These are phyloP conservation scores for Fabriciana adippe DNA, from an alignment of 2,888 invertebrate species.

Conservation along the genomic window DNA sequence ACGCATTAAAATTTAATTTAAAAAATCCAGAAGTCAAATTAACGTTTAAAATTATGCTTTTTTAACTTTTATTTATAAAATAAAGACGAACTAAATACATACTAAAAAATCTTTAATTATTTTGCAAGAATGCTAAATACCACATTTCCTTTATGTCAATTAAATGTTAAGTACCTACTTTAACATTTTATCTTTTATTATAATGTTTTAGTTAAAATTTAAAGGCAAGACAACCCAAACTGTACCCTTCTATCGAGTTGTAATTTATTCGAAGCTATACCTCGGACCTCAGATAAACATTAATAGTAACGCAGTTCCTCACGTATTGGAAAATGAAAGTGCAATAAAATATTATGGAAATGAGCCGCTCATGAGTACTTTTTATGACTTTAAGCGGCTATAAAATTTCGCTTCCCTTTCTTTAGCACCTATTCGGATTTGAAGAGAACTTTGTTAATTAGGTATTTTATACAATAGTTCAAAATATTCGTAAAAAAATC, in stretches of 20 bases:
- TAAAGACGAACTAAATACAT: too few species aligned
- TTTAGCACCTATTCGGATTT: neutral
- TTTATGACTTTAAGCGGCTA: conserved; percentile 27
- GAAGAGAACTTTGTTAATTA: neutral
- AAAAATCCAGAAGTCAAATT: too few species aligned
- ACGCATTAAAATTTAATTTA: too few species aligned
- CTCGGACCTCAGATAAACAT: conserved; percentile 13
- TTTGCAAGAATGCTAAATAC: too few species aligned
- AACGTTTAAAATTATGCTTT: too few species aligned
- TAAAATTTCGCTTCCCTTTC: conserved; percentile 30
- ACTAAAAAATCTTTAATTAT: too few species aligned
- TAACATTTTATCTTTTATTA: too few species aligned
- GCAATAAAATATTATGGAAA: conserved; percentile 36
- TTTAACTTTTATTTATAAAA: too few species aligned
- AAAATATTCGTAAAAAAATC: too few species aligned
- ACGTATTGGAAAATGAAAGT: conserved; percentile 36
- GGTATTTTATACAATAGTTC: neutral
- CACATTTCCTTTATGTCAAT: too few species aligned
- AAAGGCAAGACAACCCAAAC: neutral
- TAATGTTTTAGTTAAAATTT: too few species aligned
- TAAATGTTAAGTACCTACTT: too few species aligned
- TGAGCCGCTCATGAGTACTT: conserved; percentile 24
- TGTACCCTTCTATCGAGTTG: neutral
- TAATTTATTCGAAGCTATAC: neutral
- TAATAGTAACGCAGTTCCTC: conserved; percentile 27